Evolutionary conservation across 2,888 invertebrate genomes (phyloP).

Genomic region (Drosophila lacicola): DNA sequence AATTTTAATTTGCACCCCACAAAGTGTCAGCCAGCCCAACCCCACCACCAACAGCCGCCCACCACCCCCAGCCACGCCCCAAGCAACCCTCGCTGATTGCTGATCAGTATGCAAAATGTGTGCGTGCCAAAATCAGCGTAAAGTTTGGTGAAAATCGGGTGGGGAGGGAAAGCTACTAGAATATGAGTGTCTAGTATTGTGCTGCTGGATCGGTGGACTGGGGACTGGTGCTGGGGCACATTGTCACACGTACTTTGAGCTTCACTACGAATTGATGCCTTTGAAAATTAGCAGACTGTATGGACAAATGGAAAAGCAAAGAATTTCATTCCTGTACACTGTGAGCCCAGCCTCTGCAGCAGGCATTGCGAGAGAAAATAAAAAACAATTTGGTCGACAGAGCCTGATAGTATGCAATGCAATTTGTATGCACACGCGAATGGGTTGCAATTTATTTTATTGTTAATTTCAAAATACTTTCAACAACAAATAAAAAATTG

Average conservation of each 20-base stretch:
- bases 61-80: not conserved
- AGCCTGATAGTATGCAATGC: conserved; percentile 66
- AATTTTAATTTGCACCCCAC: conserved; percentile 81
- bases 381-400: conserved; percentile 33
- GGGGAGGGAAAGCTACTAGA: conserved; percentile 6
- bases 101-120: conserved; percentile 82
- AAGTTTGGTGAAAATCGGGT: conserved; percentile 35
- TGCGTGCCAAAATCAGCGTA: conserved; percentile 79
- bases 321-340: conserved; percentile 28
- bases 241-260: conserved; percentile 75
- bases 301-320: conserved; percentile 28
- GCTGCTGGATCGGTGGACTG: not conserved
- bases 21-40: conserved; percentile 30
- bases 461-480: conserved; percentile 31
- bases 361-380: conserved; percentile 10
- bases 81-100: conserved; percentile 70
- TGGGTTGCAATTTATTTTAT: conserved; percentile 53
- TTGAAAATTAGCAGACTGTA: conserved; percentile 81
- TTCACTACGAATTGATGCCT: conserved; percentile 73
- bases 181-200: conserved; percentile 35
- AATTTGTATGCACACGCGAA: conserved; percentile 59
- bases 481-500: conserved; percentile 16
- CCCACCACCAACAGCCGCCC: not conserved
- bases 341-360: not conserved
- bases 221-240: conserved; percentile 33